A percentile compares a stretch with the other conserved stretches of the same genome.
phyloP scores from a whole-genome alignment of 2,797 vertebrate species.

The Todus mexicanus region DNA sequence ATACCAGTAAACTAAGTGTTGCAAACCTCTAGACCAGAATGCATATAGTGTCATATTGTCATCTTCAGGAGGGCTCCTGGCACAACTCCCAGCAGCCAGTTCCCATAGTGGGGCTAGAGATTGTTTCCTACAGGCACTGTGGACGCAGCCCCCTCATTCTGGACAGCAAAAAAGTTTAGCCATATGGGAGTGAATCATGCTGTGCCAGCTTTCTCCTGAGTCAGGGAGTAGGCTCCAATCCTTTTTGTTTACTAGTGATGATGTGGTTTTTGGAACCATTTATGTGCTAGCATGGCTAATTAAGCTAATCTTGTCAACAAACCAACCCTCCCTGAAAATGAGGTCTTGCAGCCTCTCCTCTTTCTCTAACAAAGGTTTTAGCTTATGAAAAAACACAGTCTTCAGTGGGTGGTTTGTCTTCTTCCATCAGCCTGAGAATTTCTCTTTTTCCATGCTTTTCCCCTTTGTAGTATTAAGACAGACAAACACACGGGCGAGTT shows the following conservation, averaged over 20 bases:
- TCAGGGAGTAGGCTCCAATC: neutral
- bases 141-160: neutral
- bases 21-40: neutral
- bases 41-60: neutral
- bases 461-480: neutral
- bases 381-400: neutral
- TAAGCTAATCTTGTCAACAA: neutral
- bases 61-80: neutral
- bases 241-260: neutral
- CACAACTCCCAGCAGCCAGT: neutral
- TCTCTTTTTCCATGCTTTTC: neutral
- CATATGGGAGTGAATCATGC: neutral
- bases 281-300: neutral
- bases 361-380: neutral
- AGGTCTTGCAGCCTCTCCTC: neutral
- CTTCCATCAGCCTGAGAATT: neutral
- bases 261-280: neutral
- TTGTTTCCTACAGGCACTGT: neutral
- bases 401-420: neutral
- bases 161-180: neutral
- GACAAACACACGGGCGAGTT: neutral
- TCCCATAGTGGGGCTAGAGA: neutral
- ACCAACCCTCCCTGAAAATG: neutral
- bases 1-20: neutral
- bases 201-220: neutral